A percentile compares a stretch with the other conserved stretches of the same genome.
phyloP scores from a whole-genome alignment of 2,797 vertebrate species.

The Phylloscopus collybita region DNA sequence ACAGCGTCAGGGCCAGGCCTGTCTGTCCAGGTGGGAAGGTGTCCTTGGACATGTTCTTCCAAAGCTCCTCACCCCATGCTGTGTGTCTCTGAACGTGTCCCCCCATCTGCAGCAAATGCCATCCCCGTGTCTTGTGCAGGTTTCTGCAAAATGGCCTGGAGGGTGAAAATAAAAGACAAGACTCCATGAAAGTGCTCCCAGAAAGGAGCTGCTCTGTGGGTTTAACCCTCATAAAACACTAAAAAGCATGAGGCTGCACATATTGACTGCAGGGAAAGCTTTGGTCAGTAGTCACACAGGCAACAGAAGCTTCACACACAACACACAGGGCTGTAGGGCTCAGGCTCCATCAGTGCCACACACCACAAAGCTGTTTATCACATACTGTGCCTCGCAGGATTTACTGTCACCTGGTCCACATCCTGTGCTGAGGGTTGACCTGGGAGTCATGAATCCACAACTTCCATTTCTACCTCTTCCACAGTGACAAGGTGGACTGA shows the following conservation, averaged over 20 bases:
- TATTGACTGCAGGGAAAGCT: background rate
- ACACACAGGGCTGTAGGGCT: background rate
- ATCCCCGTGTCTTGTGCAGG: rapidly evolving
- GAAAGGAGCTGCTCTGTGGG: background rate
- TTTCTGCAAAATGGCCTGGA: background rate
- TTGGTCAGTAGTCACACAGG: background rate
- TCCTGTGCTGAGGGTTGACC: background rate
- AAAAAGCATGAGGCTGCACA: background rate
- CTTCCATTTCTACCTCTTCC: conserved; percentile 16
- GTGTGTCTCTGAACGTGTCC: rapidly evolving
- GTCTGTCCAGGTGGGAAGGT: background rate
- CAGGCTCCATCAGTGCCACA: background rate
- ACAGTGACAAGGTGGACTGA: conserved; percentile 41
- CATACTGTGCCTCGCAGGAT: background rate
- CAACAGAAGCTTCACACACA: background rate
- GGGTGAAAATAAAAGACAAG: background rate
- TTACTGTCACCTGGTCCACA: background rate
- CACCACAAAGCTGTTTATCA: background rate
- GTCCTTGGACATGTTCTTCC: background rate
- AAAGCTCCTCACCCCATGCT: background rate
- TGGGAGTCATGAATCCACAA: conserved; percentile 42
- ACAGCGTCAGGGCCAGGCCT: background rate
- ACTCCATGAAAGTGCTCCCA: background rate
- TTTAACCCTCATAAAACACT: background rate
- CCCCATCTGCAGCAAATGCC: background rate